Evolutionary conservation across 2,888 invertebrate genomes (phyloP).

Genomic region (Heliothis peltigera): DNA sequence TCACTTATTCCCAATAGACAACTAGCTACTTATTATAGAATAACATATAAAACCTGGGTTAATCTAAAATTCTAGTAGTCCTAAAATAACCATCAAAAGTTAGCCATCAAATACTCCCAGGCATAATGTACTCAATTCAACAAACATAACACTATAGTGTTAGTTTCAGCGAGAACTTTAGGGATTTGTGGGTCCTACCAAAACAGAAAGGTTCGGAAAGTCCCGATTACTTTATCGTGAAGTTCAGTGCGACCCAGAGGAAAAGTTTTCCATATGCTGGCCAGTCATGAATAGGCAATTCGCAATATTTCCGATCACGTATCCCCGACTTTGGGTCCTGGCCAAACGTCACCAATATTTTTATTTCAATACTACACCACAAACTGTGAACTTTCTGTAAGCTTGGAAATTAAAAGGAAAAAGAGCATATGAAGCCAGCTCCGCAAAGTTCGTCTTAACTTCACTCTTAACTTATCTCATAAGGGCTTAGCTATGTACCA

Average conservation of each 20-base stretch:
- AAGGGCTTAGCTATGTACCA: conserved; percentile 14
- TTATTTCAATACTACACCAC: conserved; percentile 60
- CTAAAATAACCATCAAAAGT: conserved; percentile 14
- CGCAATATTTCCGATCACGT: conserved; percentile 83
- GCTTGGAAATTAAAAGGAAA: conserved; percentile 31
- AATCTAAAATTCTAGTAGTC: conserved; percentile 4
- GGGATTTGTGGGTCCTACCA: conserved; percentile 15
- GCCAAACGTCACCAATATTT: conserved; percentile 76
- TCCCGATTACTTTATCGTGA: conserved; percentile 55
- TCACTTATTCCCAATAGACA: neutral
- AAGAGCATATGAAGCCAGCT: conserved; percentile 26
- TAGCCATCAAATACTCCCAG: neutral
- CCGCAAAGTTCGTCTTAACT: conserved; percentile 20
- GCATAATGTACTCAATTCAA: conserved; percentile 2
- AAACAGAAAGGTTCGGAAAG: conserved; percentile 44
- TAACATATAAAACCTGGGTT: neutral
- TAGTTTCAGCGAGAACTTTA: conserved; percentile 15
- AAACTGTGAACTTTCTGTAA: conserved; percentile 29
- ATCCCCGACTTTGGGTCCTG: conserved; percentile 73
- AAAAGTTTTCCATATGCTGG: conserved; percentile 75
- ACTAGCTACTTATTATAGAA: neutral
- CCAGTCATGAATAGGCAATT: conserved; percentile 84
- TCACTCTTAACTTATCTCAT: conserved; percentile 24
- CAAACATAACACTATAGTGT: conserved; percentile 20
- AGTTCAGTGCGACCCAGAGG: conserved; percentile 62